Percentiles rank a stretch among this genome's conserved stretches.
These are phyloP conservation scores for Zaprionus kolodkinae DNA, from an alignment of 1,140 invertebrate genomes.

Conservation along the genomic window DNA sequence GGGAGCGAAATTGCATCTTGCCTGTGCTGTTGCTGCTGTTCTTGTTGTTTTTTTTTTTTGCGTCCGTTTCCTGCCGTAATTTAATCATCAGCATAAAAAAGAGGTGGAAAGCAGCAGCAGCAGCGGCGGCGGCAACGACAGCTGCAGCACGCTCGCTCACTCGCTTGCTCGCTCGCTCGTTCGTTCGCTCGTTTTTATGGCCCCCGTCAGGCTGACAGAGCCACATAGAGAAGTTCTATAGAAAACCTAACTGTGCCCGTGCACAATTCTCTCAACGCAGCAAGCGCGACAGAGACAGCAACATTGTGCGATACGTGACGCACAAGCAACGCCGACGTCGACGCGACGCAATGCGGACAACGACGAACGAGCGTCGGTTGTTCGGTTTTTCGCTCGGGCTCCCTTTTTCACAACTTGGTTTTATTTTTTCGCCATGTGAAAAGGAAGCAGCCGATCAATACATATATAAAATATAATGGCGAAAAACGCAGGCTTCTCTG, in stretches of 20 bases:
- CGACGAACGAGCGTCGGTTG: not conserved
- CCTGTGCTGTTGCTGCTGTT: slow-evolving; percentile 17
- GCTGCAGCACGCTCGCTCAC: slow-evolving; percentile 40
- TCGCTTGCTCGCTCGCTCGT: slow-evolving; percentile 23
- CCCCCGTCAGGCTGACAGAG: slow-evolving; percentile 26
- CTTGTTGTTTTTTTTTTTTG: slow-evolving; percentile 26
- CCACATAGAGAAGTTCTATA: slow-evolving; percentile 53
- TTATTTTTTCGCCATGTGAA: slow-evolving; percentile 34
- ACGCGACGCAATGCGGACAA: slow-evolving; percentile 2
- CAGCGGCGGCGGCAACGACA: slow-evolving; percentile 22
- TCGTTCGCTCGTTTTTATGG: slow-evolving; percentile 50
- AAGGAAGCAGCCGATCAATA: slow-evolving; percentile 54
- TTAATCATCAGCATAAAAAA: slow-evolving; percentile 56
- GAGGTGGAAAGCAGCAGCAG: slow-evolving; percentile 36
- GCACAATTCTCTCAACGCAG: slow-evolving; percentile 34
- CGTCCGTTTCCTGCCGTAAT: slow-evolving; percentile 55
- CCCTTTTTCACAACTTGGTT: slow-evolving; percentile 38
- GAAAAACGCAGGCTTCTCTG: slow-evolving; percentile 38
- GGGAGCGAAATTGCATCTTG: slow-evolving; percentile 41
- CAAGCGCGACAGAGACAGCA: slow-evolving; percentile 42
- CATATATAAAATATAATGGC: slow-evolving; percentile 51
- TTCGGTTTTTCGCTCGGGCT: slow-evolving; percentile 46
- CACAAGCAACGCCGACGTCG: slow-evolving; percentile 14
- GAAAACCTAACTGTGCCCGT: slow-evolving; percentile 48
- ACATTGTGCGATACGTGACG: slow-evolving; percentile 40